Conservation (phyloP, 2,888 invertebrate species). For the Nymphalis polychloros region DNA sequence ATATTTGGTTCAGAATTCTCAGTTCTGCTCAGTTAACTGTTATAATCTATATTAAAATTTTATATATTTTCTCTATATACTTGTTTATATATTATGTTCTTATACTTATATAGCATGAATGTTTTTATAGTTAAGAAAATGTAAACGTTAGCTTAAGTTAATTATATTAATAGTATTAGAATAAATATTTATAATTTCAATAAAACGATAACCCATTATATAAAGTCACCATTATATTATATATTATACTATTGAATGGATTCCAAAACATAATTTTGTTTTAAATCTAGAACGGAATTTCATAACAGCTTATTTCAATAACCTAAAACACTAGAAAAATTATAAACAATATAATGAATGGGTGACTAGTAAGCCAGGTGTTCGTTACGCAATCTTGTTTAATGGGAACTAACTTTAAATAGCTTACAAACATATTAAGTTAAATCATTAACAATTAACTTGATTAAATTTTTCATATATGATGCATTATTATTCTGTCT, state of each 20-base stretch:
- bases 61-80: neutral
- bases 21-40: conserved; percentile 27
- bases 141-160: too few relatives aligned
- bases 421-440: too few relatives aligned
- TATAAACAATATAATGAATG: conserved; percentile 40
- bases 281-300: conserved; percentile 27
- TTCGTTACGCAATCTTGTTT: conserved; percentile 29
- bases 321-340: conserved; percentile 41
- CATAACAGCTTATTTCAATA: conserved; percentile 30
- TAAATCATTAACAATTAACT: too few relatives aligned
- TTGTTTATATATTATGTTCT: conserved; percentile 5
- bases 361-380: conserved; percentile 46
- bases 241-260: neutral
- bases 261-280: conserved; percentile 31
- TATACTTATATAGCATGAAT: too few relatives aligned
- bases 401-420: neutral
- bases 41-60: conserved; percentile 25
- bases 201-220: neutral
- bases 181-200: conserved; percentile 1
- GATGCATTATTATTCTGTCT: too few relatives aligned
- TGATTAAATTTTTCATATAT: too few relatives aligned
- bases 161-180: too few relatives aligned
- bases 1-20: conserved; percentile 33
- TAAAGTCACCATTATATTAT: neutral
- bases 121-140: too few relatives aligned